A percentile compares a stretch with the other conserved stretches of the same genome.
Conservation (phyloP, 2,888 invertebrate genomes). For the Yponomeuta malinellus region DNA sequence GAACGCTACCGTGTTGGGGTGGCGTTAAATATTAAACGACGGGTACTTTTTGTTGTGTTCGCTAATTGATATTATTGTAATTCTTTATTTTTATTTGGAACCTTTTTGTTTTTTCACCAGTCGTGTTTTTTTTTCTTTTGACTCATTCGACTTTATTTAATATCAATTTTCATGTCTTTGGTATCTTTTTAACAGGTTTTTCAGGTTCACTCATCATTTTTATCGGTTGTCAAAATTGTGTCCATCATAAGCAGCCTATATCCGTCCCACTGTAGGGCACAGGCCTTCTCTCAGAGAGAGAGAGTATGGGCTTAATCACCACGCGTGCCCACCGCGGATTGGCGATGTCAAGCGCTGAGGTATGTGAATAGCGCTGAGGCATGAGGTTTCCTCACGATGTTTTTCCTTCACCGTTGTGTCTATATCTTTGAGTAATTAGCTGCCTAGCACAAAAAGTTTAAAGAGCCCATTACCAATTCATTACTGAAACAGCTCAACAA, state of each 20-base stretch:
- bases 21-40: slow-evolving; percentile 62
- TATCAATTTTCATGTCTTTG: no score
- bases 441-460: not conserved
- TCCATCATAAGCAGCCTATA: not conserved
- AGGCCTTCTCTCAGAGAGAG: no score
- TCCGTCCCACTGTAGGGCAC: no score
- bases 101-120: not conserved
- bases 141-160: not conserved
- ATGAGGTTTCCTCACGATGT: no score
- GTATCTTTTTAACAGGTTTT: no score
- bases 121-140: not conserved
- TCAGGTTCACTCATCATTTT: not conserved
- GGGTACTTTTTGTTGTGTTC: slow-evolving; percentile 39
- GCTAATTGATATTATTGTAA: slow-evolving; percentile 62
- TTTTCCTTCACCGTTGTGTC: not conserved
- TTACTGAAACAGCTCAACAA: slow-evolving; percentile 10
- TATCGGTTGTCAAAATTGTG: not conserved
- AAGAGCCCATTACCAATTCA: not conserved
- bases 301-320: no score
- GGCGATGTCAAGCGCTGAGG: no score
- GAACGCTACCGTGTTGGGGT: slow-evolving; percentile 35
- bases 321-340: no score
- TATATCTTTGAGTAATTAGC: slow-evolving; percentile 7
- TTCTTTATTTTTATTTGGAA: slow-evolving; percentile 22
- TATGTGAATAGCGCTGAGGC: no score